These are phyloP conservation scores for Phocides pigmalion DNA, from an alignment of 1,140 invertebrate species.

Conservation along the genomic window DNA sequence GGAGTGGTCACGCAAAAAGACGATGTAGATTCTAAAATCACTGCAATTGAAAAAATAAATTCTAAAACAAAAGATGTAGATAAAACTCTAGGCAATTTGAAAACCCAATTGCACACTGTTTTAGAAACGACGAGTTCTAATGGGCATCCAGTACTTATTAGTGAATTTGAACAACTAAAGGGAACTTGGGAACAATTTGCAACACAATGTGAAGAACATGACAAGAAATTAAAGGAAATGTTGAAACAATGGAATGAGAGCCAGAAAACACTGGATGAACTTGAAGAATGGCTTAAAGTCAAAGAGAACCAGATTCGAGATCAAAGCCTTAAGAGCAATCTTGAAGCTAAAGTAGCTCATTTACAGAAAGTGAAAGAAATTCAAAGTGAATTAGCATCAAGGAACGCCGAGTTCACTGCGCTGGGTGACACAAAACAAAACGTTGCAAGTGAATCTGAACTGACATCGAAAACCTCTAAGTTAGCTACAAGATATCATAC, in stretches of 20 bases:
- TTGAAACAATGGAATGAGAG: conserved; percentile 92
- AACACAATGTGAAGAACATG: conserved; percentile 87
- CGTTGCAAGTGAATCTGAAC: conserved; percentile 90
- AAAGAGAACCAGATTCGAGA: conserved; percentile 94
- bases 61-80: conserved; percentile 90
- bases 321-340: conserved; percentile 93
- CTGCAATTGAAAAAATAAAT: conserved; percentile 90
- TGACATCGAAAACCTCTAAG: conserved; percentile 91
- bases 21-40: conserved; percentile 89
- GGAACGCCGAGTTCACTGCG: conserved; percentile 88
- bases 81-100: conserved; percentile 88
- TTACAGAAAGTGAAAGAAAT: conserved; percentile 91
- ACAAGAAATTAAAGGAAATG: conserved; percentile 88
- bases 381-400: conserved; percentile 89
- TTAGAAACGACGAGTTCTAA: conserved; percentile 90
- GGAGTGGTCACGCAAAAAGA: conserved; percentile 90
- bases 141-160: conserved; percentile 90
- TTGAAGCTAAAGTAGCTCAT: conserved; percentile 92
- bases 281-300: conserved; percentile 93
- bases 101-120: conserved; percentile 88
- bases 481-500: conserved; percentile 93
- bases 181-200: conserved; percentile 91
- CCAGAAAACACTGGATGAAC: conserved; percentile 89
- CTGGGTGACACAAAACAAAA: conserved; percentile 88
- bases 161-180: conserved; percentile 90